A percentile compares a stretch with the other conserved stretches of the same genome.
phyloP scores from a whole-genome alignment of 2,797 vertebrate genomes.

The Lindbergichthys nudifrons region DNA sequence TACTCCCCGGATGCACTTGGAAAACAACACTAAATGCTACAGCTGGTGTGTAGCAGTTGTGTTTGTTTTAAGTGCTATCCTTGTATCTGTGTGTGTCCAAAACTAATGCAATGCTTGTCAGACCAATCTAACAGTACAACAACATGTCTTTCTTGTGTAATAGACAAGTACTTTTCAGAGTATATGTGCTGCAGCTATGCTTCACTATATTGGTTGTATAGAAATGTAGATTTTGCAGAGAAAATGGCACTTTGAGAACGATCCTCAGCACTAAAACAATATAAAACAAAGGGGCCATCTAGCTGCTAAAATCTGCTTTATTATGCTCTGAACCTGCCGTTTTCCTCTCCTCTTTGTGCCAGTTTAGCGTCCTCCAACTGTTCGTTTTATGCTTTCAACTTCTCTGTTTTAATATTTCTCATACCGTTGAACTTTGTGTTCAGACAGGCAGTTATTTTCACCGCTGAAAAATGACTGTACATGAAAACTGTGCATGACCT shows the following conservation, averaged over 20 bases:
- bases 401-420: not conserved
- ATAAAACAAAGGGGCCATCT: not conserved
- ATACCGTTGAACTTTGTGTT: not conserved
- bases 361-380: not conserved
- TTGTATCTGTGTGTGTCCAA: not conserved
- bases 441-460: not conserved
- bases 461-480: not conserved
- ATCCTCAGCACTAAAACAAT: not conserved
- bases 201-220: not conserved
- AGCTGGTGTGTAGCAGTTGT: slow-evolving; percentile 8
- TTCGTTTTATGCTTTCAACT: not conserved
- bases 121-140: too few relatives aligned
- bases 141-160: too few relatives aligned
- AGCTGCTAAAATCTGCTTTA: not conserved
- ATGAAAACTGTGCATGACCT: not conserved
- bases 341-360: not conserved
- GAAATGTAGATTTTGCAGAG: not conserved
- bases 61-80: not conserved
- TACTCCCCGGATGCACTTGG: slow-evolving; percentile 22
- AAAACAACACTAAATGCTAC: slow-evolving; percentile 20
- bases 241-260: not conserved
- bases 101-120: too few relatives aligned
- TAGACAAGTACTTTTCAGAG: not conserved
- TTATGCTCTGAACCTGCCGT: not conserved
- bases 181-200: not conserved